A percentile compares a stretch with the other conserved stretches of the same genome.
These are phyloP conservation scores for Liodrosophila aerea DNA, from an alignment of 2,888 invertebrate genomes.

Conservation along the genomic window DNA sequence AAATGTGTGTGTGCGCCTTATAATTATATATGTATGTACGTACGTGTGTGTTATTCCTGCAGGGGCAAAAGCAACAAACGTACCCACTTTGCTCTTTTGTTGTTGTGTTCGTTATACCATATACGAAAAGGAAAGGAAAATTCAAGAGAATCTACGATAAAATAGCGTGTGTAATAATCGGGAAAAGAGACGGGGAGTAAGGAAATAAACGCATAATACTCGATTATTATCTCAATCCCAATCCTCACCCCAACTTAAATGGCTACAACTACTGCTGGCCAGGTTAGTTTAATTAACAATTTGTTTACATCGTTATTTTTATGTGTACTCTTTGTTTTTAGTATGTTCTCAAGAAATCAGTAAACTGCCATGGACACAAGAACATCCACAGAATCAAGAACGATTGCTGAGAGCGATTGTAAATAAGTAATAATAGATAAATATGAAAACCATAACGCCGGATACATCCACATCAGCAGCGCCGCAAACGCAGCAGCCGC, in stretches of 20 bases:
- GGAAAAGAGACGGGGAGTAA: conserved; percentile 38
- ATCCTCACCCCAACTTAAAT: conserved; percentile 47
- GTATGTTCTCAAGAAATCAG: conserved; percentile 71
- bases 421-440: conserved; percentile 45
- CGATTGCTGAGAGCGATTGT: conserved; percentile 45
- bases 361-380: conserved; percentile 51
- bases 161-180: conserved; percentile 55
- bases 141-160: conserved; percentile 37
- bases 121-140: conserved; percentile 45
- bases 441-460: conserved; percentile 73
- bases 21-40: conserved; percentile 13
- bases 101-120: conserved; percentile 60
- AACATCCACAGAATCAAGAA: conserved; percentile 17
- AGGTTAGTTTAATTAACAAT: conserved; percentile 50
- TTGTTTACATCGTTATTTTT: conserved; percentile 5
- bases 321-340: conserved; percentile 14
- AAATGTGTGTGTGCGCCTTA: conserved; percentile 38
- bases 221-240: too few species aligned
- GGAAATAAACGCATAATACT: conserved; percentile 9
- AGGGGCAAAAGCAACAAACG: conserved; percentile 63
- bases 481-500: conserved; percentile 28
- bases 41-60: conserved; percentile 52
- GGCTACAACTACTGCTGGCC: conserved; percentile 73
- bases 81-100: conserved; percentile 60
- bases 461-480: conserved; percentile 59